Conservation (phyloP, 2,888 invertebrate genomes). For the Rhyacophila evoluta region DNA sequence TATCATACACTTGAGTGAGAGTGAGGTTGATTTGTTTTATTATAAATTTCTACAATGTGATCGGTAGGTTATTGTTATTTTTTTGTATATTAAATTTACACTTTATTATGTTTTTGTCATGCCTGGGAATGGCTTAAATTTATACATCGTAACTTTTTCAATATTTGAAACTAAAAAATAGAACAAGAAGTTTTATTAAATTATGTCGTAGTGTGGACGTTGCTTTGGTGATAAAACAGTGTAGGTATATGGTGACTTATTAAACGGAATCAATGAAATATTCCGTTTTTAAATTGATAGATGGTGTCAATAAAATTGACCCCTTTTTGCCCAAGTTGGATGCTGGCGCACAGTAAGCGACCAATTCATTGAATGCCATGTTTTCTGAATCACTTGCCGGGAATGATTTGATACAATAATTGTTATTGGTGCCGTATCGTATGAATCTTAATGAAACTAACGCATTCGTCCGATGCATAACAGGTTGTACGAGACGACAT, state of each 20-base stretch:
- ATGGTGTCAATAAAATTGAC: constrained; percentile 55
- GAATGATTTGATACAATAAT: constrained; percentile 46
- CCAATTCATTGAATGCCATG: constrained; percentile 46
- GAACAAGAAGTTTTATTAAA: too few species aligned
- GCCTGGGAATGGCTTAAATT: too few species aligned
- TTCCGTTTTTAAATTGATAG: constrained; percentile 54
- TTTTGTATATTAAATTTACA: too few species aligned
- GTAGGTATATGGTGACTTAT: constrained; percentile 31
- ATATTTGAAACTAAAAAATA: too few species aligned
- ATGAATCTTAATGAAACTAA: neutral
- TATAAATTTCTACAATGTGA: too few species aligned
- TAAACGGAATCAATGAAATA: constrained; percentile 53
- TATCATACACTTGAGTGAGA: too few species aligned
- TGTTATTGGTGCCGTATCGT: constrained; percentile 29
- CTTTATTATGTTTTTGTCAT: too few species aligned
- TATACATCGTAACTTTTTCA: too few species aligned
- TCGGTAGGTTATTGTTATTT: too few species aligned
- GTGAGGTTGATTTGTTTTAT: too few species aligned
- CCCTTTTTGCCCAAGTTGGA: constrained; percentile 43
- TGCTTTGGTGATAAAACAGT: neutral
- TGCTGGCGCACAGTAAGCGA: constrained; percentile 45
- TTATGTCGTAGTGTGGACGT: neutral
- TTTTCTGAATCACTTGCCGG: constrained; percentile 49
- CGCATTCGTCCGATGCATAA: neutral
- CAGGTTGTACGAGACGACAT: neutral